Base-by-base conservation (phyloP, 92 coral and sea anemone species). In the Ricordea florida region DNA sequence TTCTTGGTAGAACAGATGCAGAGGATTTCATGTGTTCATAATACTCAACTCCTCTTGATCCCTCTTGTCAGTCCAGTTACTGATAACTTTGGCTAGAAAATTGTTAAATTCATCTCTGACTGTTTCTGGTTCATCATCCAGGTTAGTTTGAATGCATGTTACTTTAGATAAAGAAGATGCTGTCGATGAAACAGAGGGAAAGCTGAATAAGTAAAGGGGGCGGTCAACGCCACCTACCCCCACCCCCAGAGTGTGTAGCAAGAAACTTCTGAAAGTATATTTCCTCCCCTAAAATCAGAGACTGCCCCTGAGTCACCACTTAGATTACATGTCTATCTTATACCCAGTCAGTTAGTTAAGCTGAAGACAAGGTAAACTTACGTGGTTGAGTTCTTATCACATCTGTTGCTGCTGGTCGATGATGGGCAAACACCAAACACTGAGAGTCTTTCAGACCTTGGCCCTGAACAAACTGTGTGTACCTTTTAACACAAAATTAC, bases 31-130 rank as follows among this genome's bases (percentile, higher is more conserved):
- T 51, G 83, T 65, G 59, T 94, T 94, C 98, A 94, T 94, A 24
- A 94, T 94, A 74, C 98, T 94, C 30, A 94, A 85, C 68, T 94
- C 98, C 50, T 94, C 98, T 61, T 94, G 98, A 76, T 94, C 98
- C 72, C 98, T 57, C 49, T 90, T 94, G 84, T 94, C 98, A 0
- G 97, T 85, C 98, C 94, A 91, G 79, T 86, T 94, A 31, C 97
- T 90, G 55, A 94, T 67, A 2, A 94, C 91, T 52, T 92, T 89
- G 5, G 91, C 90, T 48, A 94, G 84, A 66, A 94, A 92, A 11
- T 81, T 87, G 76, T 84, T 93, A 33, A 94, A 94, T 62, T 94
- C 97, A 33, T 94, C 90, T 33, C 93, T 79, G 23, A 94, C 96
- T 0, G 89, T 47, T 20, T 94, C 98, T 5, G 98, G 90, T 59